Conservation (phyloP, 2,797 vertebrate genomes). For the Botia almorhae region DNA sequence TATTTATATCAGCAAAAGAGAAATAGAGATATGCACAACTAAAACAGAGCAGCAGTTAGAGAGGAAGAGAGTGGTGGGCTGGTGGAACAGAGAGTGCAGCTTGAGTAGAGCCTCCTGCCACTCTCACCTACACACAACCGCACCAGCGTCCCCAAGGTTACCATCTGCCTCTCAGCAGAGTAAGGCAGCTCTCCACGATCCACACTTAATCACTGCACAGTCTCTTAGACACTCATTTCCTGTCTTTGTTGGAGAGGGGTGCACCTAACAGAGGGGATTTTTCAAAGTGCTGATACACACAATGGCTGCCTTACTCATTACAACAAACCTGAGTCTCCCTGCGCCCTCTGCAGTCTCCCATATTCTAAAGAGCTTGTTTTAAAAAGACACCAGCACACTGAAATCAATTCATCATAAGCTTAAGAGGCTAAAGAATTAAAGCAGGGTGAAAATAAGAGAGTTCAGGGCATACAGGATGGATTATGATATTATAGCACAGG, state of each 20-base stretch:
- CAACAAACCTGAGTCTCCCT: slow-evolving; percentile 2
- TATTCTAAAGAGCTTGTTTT: slow-evolving; percentile 5
- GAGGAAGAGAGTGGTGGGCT: slow-evolving; percentile 56
- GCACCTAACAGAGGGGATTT: slow-evolving; percentile 45
- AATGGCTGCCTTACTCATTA: slow-evolving; percentile 37
- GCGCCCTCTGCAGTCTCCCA: not conserved
- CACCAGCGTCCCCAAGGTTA: slow-evolving; percentile 63
- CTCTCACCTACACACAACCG: slow-evolving; percentile 64
- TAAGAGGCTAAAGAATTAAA: slow-evolving; percentile 36
- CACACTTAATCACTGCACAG: slow-evolving; percentile 52
- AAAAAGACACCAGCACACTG: slow-evolving; percentile 1
- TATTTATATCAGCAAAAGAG: slow-evolving; percentile 24
- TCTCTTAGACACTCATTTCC: slow-evolving; percentile 53
- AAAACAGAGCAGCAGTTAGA: slow-evolving; percentile 7
- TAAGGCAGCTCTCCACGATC: slow-evolving; percentile 41
- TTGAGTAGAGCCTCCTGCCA: slow-evolving; percentile 66
- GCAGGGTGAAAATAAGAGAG: not conserved
- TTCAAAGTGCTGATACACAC: slow-evolving; percentile 33
- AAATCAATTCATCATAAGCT: slow-evolving; percentile 36
- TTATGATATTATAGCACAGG: not conserved
- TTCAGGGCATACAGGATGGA: slow-evolving; percentile 11
- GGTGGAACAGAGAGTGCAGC: slow-evolving; percentile 63
- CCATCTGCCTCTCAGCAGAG: slow-evolving; percentile 51
- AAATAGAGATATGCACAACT: slow-evolving; percentile 9
- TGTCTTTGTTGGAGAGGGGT: slow-evolving; percentile 31